Evolutionary conservation across 1,140 invertebrate genomes (phyloP).

Genomic region (Drosophila bocki): DNA sequence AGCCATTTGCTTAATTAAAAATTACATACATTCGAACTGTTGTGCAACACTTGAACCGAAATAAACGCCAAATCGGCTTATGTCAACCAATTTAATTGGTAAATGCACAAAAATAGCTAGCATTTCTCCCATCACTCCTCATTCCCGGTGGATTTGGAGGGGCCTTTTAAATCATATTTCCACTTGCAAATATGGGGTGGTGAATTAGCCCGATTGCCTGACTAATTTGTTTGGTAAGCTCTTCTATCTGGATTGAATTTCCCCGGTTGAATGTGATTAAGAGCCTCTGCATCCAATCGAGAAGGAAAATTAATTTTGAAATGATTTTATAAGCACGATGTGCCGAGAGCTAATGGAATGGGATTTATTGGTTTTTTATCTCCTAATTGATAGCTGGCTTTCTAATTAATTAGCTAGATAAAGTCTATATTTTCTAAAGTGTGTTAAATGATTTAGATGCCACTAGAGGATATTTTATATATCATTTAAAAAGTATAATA

Average conservation of each 20-base stretch:
- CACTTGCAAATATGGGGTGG: conserved; percentile 16
- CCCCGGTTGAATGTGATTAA: conserved; percentile 32
- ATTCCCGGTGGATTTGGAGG: conserved; percentile 2
- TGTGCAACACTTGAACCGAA: conserved; percentile 36
- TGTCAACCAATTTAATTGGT: conserved; percentile 72
- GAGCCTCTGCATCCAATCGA: conserved; percentile 18
- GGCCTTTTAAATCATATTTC: conserved; percentile 30
- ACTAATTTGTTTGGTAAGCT: conserved; percentile 29
- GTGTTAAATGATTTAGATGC: too few species aligned
- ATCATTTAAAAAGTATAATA: too few species aligned
- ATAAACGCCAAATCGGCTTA: conserved; percentile 63
- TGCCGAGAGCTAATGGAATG: neutral
- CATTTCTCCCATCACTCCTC: neutral
- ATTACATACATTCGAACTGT: conserved; percentile 39
- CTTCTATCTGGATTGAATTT: conserved; percentile 31
- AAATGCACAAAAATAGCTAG: conserved; percentile 55
- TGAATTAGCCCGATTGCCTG: conserved; percentile 28
- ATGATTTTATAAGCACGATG: neutral
- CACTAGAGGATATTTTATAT: too few species aligned
- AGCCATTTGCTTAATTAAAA: conserved; percentile 61
- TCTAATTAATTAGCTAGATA: neutral
- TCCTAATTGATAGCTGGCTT: neutral
- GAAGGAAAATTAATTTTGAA: conserved; percentile 8
- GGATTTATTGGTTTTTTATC: neutral
- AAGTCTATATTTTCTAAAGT: neutral